Base-by-base conservation (phyloP, 2,888 invertebrate species). In the Drosophila mulleri region DNA sequence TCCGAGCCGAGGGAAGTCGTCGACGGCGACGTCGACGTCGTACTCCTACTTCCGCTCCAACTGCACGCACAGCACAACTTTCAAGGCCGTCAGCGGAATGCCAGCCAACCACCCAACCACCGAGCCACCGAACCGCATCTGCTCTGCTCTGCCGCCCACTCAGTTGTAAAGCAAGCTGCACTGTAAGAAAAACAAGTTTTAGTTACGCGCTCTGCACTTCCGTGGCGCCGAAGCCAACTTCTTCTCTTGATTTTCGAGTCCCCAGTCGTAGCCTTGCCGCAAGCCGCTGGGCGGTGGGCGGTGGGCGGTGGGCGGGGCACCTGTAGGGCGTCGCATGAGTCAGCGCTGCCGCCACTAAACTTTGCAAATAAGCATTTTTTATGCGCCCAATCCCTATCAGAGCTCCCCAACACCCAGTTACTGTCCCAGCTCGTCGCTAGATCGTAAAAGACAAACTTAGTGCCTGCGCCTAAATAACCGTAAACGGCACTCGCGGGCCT, bases 331-430 rank as follows among this genome's bases (percentile, higher is more conserved):
- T 57, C 62, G 73, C 57, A 84, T 83, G 85, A 83, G 75, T 83
- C 83, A 88, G 71, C 75, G 60, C 26, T 77, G 78, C 78, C 78
- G 82, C 82, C 83, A 80, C 73, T 69, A 88, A 88, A 84, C 85
- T 84, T 88, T 84, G 59, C 88, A 85, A 84, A 88, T 84, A 84
- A 84, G 83, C 83, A 88, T 84, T 85, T 87, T 77, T 84, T 84
- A 85, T 82, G 72, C 69, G 64, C 73, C 72, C 83, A 86, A 83
- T 85, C 72, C 81, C 54, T 39, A 41, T 39, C 44, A 35, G n/a
- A 41, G 41, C 35, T 29, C 9, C 4, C 52, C n/a, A 32, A 50
- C 48, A 50, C 48, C 35, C 42, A 58, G 16, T 37, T 16, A n/a
- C 53, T 35, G 39, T 57, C 60, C 29, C 54, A 3, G 52, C 63